phyloP scores from a whole-genome alignment of 2,113 vertebrate genomes.

The Bos taurus region ARS-UCD2.0 NC_037333.1:29217501-29218000 shows the following conservation, averaged over 20 bases:
- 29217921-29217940: not conserved
- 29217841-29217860: not conserved
- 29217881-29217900: not conserved
- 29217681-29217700: not conserved
- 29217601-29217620: not conserved
- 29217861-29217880: not conserved
- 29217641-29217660: not conserved
- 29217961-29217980: not conserved
- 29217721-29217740: not conserved
- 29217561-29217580: not conserved
- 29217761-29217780: not conserved
- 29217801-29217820: not conserved
- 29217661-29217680: not conserved
- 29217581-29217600: not conserved
- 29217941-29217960: not conserved
- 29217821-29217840: not conserved
- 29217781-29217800: not conserved
- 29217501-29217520: not conserved
- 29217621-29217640: not conserved
- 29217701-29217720: not conserved
- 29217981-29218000: not conserved
- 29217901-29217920: not conserved
- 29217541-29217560: not conserved
- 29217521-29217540: not conserved
- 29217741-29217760: not conserved